phyloP scores from a whole-genome alignment of 2,888 invertebrate genomes.

The Ceramica pisi region DNA sequence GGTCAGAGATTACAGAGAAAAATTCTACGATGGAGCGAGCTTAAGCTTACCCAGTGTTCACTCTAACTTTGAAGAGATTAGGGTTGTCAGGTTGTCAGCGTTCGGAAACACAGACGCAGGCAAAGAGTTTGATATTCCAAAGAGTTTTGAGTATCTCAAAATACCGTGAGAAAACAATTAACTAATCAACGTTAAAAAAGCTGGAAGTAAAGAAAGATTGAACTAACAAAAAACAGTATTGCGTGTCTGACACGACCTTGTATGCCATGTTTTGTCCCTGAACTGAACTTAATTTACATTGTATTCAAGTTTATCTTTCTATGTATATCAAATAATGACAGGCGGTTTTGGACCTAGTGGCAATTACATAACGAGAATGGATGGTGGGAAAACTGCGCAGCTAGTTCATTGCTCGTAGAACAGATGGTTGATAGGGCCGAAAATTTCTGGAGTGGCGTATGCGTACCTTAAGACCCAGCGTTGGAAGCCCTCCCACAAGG shows the following conservation, averaged over 20 bases:
- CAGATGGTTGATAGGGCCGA: no score
- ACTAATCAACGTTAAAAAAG: constrained; percentile 20
- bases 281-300: constrained; percentile 45
- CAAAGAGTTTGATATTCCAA: not conserved
- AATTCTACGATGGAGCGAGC: no score
- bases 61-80: no score
- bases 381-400: not conserved
- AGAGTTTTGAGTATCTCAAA: not conserved
- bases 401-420: no score
- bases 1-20: no score
- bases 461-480: no score
- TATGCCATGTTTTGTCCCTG: constrained; percentile 34
- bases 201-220: constrained; percentile 46
- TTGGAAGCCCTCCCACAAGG: no score
- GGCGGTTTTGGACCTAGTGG: constrained; percentile 7
- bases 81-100: no score
- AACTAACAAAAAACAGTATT: constrained; percentile 36
- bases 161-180: constrained; percentile 47
- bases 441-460: no score
- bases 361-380: constrained; percentile 11
- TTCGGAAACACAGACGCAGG: no score
- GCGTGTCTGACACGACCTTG: constrained; percentile 52
- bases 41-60: no score
- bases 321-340: constrained; percentile 41
- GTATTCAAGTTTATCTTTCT: constrained; percentile 50